Evolutionary conservation across 2,888 invertebrate species (phyloP).

Genomic region (Melangyna quadrimaculata): DNA sequence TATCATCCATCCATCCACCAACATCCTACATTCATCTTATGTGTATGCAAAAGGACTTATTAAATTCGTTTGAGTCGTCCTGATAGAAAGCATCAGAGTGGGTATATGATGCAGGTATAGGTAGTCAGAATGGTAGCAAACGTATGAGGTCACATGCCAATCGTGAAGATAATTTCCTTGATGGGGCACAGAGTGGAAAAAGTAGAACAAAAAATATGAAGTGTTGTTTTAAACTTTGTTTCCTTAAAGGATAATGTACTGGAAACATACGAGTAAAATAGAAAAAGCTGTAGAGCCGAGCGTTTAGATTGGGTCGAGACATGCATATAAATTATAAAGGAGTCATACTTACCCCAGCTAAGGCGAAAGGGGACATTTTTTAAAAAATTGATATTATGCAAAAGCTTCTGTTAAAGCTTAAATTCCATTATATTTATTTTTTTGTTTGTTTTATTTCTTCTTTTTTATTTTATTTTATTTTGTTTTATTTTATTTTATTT

Average conservation of each 20-base stretch:
- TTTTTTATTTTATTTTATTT: too few relatives aligned
- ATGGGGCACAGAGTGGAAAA: conserved; percentile 41
- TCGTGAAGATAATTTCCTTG: conserved; percentile 70
- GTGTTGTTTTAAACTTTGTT: conserved; percentile 8
- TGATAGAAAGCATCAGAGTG: conserved; percentile 9
- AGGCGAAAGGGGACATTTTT: too few relatives aligned
- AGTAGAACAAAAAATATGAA: conserved; percentile 37
- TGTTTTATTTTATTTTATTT: too few relatives aligned
- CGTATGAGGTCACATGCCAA: conserved; percentile 71
- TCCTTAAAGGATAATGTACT: background rate
- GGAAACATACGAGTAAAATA: background rate
- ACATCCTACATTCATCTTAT: conserved; percentile 45
- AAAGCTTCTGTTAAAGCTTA: too few relatives aligned
- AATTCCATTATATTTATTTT: too few relatives aligned
- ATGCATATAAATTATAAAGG: too few relatives aligned
- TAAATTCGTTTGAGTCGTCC: conserved; percentile 65
- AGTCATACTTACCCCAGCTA: too few relatives aligned
- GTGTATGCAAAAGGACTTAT: conserved; percentile 71
- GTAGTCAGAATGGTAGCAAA: conserved; percentile 4
- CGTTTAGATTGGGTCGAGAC: too few relatives aligned
- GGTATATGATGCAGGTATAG: background rate
- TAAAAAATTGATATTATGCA: too few relatives aligned
- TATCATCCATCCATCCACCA: too few relatives aligned
- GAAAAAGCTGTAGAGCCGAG: too few relatives aligned
- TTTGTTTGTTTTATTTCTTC: too few relatives aligned